phyloP scores from a whole-genome alignment of 2,797 vertebrate species.

The Muscicapa striata region DNA sequence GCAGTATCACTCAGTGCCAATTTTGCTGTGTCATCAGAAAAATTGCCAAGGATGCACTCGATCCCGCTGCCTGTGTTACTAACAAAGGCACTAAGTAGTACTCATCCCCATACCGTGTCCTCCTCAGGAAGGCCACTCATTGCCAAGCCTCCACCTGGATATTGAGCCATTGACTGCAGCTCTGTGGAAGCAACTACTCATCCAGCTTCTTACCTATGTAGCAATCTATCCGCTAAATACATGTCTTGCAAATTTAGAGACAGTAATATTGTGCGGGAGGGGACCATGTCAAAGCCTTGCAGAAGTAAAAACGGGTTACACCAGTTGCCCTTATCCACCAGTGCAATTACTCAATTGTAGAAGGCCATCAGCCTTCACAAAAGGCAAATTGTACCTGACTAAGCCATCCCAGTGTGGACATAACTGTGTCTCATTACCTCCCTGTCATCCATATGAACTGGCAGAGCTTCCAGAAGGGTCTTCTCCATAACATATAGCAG shows the following conservation, averaged over 20 bases:
- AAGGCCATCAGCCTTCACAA: background rate
- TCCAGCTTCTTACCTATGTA: background rate
- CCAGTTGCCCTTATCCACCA: background rate
- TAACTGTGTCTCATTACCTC: background rate
- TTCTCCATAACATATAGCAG: background rate
- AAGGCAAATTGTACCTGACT: background rate
- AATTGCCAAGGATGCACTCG: rapidly evolving
- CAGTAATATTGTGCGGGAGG: background rate
- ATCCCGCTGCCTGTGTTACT: background rate
- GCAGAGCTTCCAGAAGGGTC: background rate
- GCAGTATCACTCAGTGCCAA: background rate
- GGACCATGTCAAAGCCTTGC: background rate
- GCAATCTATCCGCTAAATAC: background rate
- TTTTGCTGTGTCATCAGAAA: background rate
- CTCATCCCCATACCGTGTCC: rapidly evolving
- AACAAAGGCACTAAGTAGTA: background rate
- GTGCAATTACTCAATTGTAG: rapidly evolving
- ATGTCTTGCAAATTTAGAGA: background rate
- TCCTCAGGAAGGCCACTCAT: background rate
- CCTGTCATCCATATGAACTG: background rate
- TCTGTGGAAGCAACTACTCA: background rate
- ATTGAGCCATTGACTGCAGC: background rate
- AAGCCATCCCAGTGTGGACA: background rate
- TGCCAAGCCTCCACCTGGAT: background rate
- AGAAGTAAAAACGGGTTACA: background rate